Evolutionary conservation across 2,888 invertebrate genomes (phyloP).

Genomic region (Drosophila affinis): DNA sequence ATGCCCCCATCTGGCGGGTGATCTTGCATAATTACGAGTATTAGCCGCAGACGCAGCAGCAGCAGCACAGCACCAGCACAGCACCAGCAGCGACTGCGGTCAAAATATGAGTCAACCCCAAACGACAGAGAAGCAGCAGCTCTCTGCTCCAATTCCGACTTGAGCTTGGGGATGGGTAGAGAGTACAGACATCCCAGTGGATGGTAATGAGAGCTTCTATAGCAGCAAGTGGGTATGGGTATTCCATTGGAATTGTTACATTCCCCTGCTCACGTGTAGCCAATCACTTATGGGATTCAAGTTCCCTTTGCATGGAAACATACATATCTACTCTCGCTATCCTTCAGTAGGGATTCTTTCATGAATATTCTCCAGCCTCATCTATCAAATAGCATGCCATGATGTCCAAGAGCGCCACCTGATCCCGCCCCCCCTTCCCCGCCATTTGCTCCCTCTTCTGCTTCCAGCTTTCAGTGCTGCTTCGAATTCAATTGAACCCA

Average conservation of each 20-base stretch:
- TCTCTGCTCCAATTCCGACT: slow-evolving; percentile 39
- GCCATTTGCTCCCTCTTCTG: background rate
- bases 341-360: too few relatives aligned
- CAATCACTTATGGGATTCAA: too few relatives aligned
- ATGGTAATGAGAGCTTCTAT: too few relatives aligned
- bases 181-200: background rate
- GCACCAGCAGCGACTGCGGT: background rate
- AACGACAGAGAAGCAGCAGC: slow-evolving; percentile 1
- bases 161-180: background rate
- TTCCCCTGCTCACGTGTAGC: background rate
- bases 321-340: too few relatives aligned
- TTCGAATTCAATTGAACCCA: slow-evolving; percentile 68
- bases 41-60: slow-evolving; percentile 41
- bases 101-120: slow-evolving; percentile 47
- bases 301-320: too few relatives aligned
- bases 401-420: background rate
- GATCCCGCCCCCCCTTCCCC: background rate
- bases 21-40: slow-evolving; percentile 58
- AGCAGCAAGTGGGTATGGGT: background rate
- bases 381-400: too few relatives aligned
- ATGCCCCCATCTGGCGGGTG: background rate
- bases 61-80: slow-evolving; percentile 15
- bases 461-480: background rate
- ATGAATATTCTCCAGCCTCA: too few relatives aligned
- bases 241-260: too few relatives aligned